Evolutionary conservation across 2,113 vertebrate species (phyloP).

Genomic region (Mirza zaza): DNA sequence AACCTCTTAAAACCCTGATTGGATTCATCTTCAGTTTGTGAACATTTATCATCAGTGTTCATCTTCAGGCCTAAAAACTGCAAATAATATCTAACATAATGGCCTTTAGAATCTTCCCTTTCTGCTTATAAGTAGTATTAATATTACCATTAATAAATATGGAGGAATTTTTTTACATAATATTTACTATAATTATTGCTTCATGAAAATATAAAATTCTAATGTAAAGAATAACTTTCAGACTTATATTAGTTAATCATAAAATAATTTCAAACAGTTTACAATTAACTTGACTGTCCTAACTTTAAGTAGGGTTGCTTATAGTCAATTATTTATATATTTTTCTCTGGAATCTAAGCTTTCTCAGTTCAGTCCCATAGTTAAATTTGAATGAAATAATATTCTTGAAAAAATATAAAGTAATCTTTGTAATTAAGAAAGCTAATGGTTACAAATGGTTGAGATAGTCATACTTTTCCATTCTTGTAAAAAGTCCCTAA

Average conservation of each 20-base stretch:
- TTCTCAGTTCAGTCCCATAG: not conserved
- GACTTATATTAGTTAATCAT: not conserved
- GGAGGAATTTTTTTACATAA: not conserved
- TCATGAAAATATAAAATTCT: not conserved
- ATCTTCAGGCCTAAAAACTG: not conserved
- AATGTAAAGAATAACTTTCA: not conserved
- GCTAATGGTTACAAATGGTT: not conserved
- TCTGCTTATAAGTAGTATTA: not conserved
- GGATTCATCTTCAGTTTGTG: not conserved
- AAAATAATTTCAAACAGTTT: not conserved
- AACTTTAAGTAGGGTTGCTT: not conserved
- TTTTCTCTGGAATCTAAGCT: not conserved
- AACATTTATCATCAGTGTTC: constrained; percentile 45
- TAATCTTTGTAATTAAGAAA: not conserved
- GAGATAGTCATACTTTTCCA: not conserved
- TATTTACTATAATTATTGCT: not conserved
- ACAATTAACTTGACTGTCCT: not conserved
- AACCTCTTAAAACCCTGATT: constrained; percentile 22
- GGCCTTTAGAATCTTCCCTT: not conserved
- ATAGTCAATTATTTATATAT: not conserved
- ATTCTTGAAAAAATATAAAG: not conserved
- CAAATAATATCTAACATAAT: constrained; percentile 21
- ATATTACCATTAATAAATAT: not conserved
- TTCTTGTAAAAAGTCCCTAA: not conserved
- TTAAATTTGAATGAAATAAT: not conserved